Base-by-base conservation (phyloP, 1,140 invertebrate genomes). In the Helicorthomorpha holstii region DNA sequence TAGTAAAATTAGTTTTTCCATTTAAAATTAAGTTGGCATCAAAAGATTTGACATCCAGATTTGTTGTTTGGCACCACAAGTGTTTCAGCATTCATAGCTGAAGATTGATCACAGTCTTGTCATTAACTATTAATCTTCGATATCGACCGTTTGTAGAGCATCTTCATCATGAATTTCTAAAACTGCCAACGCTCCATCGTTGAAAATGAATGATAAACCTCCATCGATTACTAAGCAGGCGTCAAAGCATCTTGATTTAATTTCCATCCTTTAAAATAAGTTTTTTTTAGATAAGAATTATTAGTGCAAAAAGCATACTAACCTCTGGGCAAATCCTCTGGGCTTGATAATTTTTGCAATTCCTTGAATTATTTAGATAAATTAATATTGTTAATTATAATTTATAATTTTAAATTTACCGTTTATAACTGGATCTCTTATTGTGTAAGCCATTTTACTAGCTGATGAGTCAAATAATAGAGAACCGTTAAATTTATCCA, bases 151-250 rank as follows among this genome's bases (percentile, higher is more conserved):
- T 64, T 81, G 71, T 1, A 98, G 70, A 0, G 87, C 79, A 70
- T 98, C 92, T 63, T 91, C 82, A 1, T 85, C 80, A 57, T 80
- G 68, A 25, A 85, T 80, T 69, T 93, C 84, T 12, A 98, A 66
- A 22, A 81, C 64, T 0, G 87, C 92, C 57, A 81, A 75, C 0
- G 90, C 82, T 2, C 94, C 94, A 64, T 94, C 88, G 69, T 96
- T 96, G 67, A 98, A 98, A 0, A 79, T 78, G 63, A 90, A 92
- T 0, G 87, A 90, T 7, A 94, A 80, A 49, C 90, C 89, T 21
- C 94, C 94, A 69, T 98, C 95, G n/a, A 98, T 79, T 0, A 97
- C 93, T 12, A 98, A 69, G 63, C 83, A 83, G 0, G 90, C 94
- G 70, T 98, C 90, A 55, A 83, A 85, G 72, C 94, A 98, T 51